Conservation (phyloP, 2,113 vertebrate species). For the Scopus umbretta region DNA sequence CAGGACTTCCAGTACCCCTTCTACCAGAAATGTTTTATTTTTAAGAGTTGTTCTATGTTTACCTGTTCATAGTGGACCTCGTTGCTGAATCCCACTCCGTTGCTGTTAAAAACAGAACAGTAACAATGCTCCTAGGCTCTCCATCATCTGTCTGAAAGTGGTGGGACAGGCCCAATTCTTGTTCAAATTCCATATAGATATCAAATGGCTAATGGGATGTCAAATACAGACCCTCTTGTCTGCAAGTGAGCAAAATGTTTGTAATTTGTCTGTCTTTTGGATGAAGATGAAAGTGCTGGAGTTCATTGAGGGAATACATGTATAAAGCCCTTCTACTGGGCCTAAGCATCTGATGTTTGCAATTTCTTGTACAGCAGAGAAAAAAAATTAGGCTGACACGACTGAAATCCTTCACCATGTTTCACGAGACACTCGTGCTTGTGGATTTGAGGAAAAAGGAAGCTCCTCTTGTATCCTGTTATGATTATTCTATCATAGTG, state of each 20-base stretch:
- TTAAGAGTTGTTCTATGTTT: neutral
- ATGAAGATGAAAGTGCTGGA: neutral
- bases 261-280: neutral
- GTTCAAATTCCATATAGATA: neutral
- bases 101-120: neutral
- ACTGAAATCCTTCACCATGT: neutral
- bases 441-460: neutral
- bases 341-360: neutral
- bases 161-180: neutral
- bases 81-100: neutral
- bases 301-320: neutral
- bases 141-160: neutral
- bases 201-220: neutral
- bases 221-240: neutral
- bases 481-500: neutral
- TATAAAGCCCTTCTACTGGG: neutral
- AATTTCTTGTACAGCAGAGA: neutral
- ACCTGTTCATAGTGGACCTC: neutral
- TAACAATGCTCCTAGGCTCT: neutral
- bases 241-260: neutral
- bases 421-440: neutral
- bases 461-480: neutral
- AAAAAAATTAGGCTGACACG: neutral
- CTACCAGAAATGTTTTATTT: neutral
- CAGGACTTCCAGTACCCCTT: no score